These are phyloP conservation scores for Darevskia nairensis DNA, from an alignment of 2,797 vertebrate species.

Conservation along the genomic window DNA sequence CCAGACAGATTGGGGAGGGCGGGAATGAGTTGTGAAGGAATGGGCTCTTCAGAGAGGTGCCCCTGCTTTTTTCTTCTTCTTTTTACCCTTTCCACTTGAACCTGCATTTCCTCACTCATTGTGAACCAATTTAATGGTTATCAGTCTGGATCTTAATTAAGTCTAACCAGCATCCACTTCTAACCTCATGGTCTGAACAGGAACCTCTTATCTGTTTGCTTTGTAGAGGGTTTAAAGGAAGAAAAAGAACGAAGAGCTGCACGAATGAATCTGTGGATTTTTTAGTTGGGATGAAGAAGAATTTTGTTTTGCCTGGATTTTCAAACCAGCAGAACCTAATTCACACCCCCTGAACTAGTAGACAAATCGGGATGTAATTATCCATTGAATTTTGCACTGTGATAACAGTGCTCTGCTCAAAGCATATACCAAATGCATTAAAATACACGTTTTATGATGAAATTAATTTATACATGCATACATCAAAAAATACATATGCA, in stretches of 20 bases:
- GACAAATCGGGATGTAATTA: too few species aligned
- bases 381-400: too few species aligned
- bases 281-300: too few species aligned
- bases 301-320: too few species aligned
- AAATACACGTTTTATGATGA: too few species aligned
- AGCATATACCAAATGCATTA: too few species aligned
- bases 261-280: not conserved
- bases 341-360: too few species aligned
- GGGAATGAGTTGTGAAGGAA: not conserved
- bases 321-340: too few species aligned
- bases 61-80: slow-evolving; percentile 29
- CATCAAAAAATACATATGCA: too few species aligned
- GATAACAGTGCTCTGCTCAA: too few species aligned
- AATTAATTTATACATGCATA: too few species aligned
- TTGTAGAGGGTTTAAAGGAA: not conserved
- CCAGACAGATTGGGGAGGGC: not conserved
- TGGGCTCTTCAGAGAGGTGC: not conserved
- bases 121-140: slow-evolving; percentile 44
- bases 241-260: not conserved
- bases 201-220: slow-evolving; percentile 27
- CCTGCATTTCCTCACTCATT: slow-evolving; percentile 7
- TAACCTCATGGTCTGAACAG: not conserved
- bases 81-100: slow-evolving; percentile 53
- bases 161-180: slow-evolving; percentile 32
- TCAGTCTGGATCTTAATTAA: slow-evolving; percentile 33